These are phyloP conservation scores for Drosophila rubida DNA, from an alignment of 2,888 invertebrate species.

Conservation along the genomic window DNA sequence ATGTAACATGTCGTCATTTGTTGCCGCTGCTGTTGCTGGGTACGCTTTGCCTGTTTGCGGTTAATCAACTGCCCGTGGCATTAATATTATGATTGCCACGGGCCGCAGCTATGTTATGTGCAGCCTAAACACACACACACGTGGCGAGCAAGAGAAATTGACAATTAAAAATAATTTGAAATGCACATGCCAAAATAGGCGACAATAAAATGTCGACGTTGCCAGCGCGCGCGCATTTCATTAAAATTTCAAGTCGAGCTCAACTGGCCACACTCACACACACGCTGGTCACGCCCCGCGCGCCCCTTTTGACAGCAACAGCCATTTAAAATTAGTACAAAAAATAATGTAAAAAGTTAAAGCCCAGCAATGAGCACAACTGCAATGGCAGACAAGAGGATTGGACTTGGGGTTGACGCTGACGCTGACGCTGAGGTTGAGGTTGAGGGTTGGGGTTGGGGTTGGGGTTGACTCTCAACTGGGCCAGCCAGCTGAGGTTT, in stretches of 20 bases:
- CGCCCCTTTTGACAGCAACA: constrained; percentile 31
- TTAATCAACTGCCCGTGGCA: constrained; percentile 71
- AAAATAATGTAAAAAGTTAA: constrained; percentile 50
- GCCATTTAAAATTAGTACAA: constrained; percentile 73
- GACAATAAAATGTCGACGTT: constrained; percentile 45
- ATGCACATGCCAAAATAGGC: constrained; percentile 63
- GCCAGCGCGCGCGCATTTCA: constrained; percentile 64
- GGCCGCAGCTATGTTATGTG: constrained; percentile 20
- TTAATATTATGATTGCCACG: constrained; percentile 73
- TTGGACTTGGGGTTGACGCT: not conserved
- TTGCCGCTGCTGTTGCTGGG: constrained; percentile 5
- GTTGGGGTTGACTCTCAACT: constrained; percentile 1
- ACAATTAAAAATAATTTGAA: constrained; percentile 79
- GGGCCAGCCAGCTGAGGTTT: constrained; percentile 37
- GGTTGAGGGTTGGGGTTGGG: not conserved
- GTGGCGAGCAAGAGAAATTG: constrained; percentile 55
- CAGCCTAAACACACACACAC: constrained; percentile 39
- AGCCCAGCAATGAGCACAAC: constrained; percentile 45
- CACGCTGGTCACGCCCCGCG: constrained; percentile 38
- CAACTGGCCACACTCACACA: constrained; percentile 45
- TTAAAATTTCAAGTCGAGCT: constrained; percentile 70
- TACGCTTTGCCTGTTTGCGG: constrained; percentile 62
- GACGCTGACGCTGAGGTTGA: too few species aligned
- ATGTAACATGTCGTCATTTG: constrained; percentile 49
- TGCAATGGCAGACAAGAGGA: constrained; percentile 3